Evolutionary conservation across 2,797 vertebrate genomes (phyloP), one percentile per base, ranked within the genome.

Genomic region (Aeoliscus strigatus): DNA sequence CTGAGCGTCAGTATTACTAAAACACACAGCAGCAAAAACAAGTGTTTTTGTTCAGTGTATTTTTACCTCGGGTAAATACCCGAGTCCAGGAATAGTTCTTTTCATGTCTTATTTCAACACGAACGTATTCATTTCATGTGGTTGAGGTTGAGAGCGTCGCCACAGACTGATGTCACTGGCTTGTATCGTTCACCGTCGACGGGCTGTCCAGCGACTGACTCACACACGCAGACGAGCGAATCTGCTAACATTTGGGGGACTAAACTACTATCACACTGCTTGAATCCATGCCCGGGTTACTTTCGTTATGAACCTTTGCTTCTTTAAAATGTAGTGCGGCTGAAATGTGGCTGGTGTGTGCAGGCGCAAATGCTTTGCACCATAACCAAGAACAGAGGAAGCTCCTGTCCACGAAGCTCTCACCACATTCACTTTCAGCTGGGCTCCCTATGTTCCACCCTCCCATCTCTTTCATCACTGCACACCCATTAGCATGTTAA

Each of bases 401-500:
- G 27, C 25, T 26, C 3, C 27, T 9, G 27, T 28, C 12, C n/a
- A 14, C 10, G n/a, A 25, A 39, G 47, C 17, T 44, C 24, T 36
- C 38, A 52, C 29, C 5, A 11, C 16, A 25, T 48, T 28, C 43
- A n/a, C n/a, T n/a, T n/a, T n/a, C n/a, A n/a, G n/a, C n/a, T n/a
- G n/a, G n/a, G n/a, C n/a, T n/a, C n/a, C n/a, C n/a, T n/a, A n/a
- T 6, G 5, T 32, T 42, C 28, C 21, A 54, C 53, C 62, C 36
- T 13, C 27, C 32, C 35, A 3, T 51, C 53, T 40, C 50, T 35
- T 23, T 39, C 33, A 35, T 69, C 24, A 45, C 28, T 52, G 46
- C 18, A 28, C 53, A 18, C 0, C 39, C 57, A 75, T 75, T 74
- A 68, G 32, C 60, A 79, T 74, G 65, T 46, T 76, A 70, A 77